Base-by-base conservation (phyloP, 2,113 vertebrate genomes). In the Abramis brama region DNA sequence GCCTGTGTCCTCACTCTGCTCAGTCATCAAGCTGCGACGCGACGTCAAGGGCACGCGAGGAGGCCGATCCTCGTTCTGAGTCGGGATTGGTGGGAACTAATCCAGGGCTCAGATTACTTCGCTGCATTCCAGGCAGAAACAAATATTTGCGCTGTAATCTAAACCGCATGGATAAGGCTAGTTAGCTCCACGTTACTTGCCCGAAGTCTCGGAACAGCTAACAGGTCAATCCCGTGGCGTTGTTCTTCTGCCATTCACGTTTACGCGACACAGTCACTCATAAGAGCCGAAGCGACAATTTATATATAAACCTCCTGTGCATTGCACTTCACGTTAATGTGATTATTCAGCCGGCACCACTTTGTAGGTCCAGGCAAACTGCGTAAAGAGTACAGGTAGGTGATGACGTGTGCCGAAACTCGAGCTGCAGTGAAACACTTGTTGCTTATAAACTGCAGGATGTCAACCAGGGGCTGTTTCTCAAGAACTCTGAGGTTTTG, bases 11-110 rank as follows among this genome's bases (percentile, higher is more conserved):
- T 52, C n/a, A 4, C 1, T 12, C 68, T 27, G 19, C 59, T 45
- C 10, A 10, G 87, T 90, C 89, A 91, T 89, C 87, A 91, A 25
- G 13, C 77, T 57, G 91, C 91, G 90, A 88, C 91, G 50, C 19
- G 85, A 86, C 89, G 87, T 87, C 84, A 85, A 85, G 85, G 83
- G 57, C 86, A 86, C 57, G 71, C 64, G 47, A 87, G 75, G 71
- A 89, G 87, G 89, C 80, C 23, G 91, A 80, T 87, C 85, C 77
- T 33, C 23, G 25, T 5, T 36, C 82, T 78, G 71, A 3, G 30
- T 17, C 52, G 8, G 62, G 88, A 92, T 91, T 91, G 91, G 91
- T 85, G 3, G 33, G 45, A 52, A 7, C 39, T 4, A 19, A 23
- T 17, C 25, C n/a, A 13, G 6, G n/a, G 55, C 17, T 68, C 64